These are phyloP conservation scores for Scartelaos histophorus DNA, from an alignment of 2,113 vertebrate genomes.

Conservation along the genomic window DNA sequence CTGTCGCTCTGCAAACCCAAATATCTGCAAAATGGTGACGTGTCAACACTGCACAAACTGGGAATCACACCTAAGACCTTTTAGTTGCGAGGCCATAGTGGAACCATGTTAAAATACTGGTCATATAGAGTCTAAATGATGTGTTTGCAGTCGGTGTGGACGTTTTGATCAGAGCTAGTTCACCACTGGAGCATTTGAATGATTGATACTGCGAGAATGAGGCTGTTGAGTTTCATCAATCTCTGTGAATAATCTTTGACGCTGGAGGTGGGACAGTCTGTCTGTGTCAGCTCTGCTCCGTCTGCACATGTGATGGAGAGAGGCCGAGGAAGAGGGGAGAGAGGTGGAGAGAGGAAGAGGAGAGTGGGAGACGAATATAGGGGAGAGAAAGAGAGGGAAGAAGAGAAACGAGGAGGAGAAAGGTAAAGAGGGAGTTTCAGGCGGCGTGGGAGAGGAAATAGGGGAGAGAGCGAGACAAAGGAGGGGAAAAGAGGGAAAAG, in stretches of 20 bases:
- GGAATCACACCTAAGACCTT: too few species aligned
- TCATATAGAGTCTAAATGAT: background rate
- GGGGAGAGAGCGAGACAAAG: too few species aligned
- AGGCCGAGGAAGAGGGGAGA: conserved; percentile 9
- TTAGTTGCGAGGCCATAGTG: too few species aligned
- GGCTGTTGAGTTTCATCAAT: background rate
- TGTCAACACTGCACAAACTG: too few species aligned
- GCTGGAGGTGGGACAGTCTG: conserved; percentile 4
- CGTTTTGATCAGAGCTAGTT: background rate
- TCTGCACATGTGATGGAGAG: background rate
- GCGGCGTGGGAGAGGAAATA: too few species aligned
- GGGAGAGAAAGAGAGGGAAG: too few species aligned
- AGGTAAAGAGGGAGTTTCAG: too few species aligned
- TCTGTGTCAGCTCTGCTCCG: background rate
- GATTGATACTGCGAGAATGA: background rate
- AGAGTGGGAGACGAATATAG: too few species aligned
- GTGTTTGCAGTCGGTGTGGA: background rate
- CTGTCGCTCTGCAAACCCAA: too few species aligned
- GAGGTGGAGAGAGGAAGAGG: too few species aligned
- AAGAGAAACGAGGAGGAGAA: too few species aligned
- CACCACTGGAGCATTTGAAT: background rate
- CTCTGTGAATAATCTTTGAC: background rate
- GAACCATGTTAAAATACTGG: background rate
- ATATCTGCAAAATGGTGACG: too few species aligned
- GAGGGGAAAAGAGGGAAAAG: background rate